A percentile compares a stretch with the other conserved stretches of the same genome.
Evolutionary conservation across 2,888 invertebrate species (phyloP).

Genomic region (Eugnorisma glareosa): DNA sequence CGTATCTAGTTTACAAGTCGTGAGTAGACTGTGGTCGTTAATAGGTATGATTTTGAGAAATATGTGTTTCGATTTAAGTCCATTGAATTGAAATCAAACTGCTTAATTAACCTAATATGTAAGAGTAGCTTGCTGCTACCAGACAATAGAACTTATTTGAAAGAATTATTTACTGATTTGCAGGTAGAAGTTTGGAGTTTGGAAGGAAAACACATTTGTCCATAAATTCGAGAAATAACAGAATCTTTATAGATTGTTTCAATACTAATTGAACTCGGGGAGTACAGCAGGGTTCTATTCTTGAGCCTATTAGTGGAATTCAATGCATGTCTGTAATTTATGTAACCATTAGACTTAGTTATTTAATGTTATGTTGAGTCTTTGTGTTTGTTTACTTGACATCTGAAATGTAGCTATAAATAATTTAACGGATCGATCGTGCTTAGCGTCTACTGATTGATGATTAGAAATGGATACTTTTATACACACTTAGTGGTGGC

Average conservation of each 20-base stretch:
- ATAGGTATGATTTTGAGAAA: slow-evolving; percentile 48
- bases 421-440: slow-evolving; percentile 24
- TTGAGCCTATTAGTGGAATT: slow-evolving; percentile 39
- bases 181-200: neutral
- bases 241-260: neutral
- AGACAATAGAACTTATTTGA: neutral
- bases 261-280: slow-evolving; percentile 2
- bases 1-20: slow-evolving; percentile 59
- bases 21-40: slow-evolving; percentile 55
- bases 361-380: slow-evolving; percentile 43
- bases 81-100: slow-evolving; percentile 52
- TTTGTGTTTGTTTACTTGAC: slow-evolving; percentile 42
- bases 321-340: slow-evolving; percentile 40
- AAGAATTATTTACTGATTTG: neutral
- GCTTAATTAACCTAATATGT: slow-evolving; percentile 40
- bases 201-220: neutral
- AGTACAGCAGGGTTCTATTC: slow-evolving; percentile 39
- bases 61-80: slow-evolving; percentile 38
- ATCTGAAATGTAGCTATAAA: slow-evolving; percentile 41
- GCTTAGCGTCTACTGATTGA: slow-evolving; percentile 11
- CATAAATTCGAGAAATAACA: neutral
- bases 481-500: neutral
- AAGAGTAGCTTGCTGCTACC: slow-evolving; percentile 1
- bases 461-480: slow-evolving; percentile 29
- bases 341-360: slow-evolving; percentile 47